Evolutionary conservation across 2,797 vertebrate species (phyloP), one percentile per base, ranked within the genome.

Genomic region (Centropyge bicolor): DNA sequence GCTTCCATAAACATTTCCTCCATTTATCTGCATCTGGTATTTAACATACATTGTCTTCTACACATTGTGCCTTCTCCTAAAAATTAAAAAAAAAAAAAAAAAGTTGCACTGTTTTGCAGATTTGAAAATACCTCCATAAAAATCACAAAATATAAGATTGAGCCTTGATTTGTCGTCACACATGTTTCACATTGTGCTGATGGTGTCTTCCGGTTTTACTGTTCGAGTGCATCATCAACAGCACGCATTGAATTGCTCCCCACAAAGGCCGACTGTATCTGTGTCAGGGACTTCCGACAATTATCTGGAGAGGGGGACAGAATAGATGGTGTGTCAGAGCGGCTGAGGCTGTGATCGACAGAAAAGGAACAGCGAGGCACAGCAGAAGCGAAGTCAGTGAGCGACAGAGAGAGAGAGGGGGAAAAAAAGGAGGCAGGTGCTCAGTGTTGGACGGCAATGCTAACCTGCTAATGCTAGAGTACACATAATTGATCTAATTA

Each of bases 401-500:
- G 64, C 80, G 13, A 67, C 16, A 59, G n/a, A n/a, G n/a, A n/a
- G n/a, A n/a, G n/a, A n/a, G n/a, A n/a, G n/a, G n/a, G n/a, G n/a
- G n/a, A n/a, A n/a, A 27, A 54, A 60, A 72, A 4, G 27, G 52
- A 72, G 56, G 68, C 60, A 76, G 59, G 54, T 70, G 72, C 36
- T 81, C 24, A 48, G 54, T 52, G 57, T 62, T 69, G 74, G 78
- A 74, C 51, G 43, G 40, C 61, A 46, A 45, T 17, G 20, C 51
- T 70, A 72, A 78, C 76, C 51, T 38, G 63, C 54, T 75, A 74
- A 82, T 74, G 62, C 71, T 48, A 73, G 49, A 68, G 56, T 49
- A 62, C 49, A 75, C 62, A 62, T 40, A 79, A 80, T 68, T 72
- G 66, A 79, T 83, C 31, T 72, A 76, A 74, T 81, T 82, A 87